phyloP scores from a whole-genome alignment of 2,888 invertebrate species.

The Theretra japonica region DNA sequence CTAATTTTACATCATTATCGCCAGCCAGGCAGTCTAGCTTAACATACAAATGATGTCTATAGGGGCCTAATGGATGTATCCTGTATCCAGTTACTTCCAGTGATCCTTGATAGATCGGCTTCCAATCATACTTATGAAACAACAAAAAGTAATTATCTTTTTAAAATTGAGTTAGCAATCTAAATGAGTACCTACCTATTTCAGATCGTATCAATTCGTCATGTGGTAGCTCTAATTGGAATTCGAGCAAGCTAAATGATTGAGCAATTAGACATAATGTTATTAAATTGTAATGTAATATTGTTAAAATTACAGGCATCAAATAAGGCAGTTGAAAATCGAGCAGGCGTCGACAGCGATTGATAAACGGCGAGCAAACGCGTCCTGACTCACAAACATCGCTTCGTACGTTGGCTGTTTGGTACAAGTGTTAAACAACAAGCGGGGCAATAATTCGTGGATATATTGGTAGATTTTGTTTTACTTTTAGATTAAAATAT shows the following conservation, averaged over 20 bases:
- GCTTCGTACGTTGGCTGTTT: conserved; percentile 53
- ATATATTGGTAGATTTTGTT: too few species aligned
- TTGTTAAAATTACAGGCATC: conserved; percentile 34
- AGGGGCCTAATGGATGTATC: too few species aligned
- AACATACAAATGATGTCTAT: too few species aligned
- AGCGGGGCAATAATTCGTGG: neutral
- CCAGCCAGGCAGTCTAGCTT: too few species aligned
- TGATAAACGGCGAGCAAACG: conserved; percentile 81
- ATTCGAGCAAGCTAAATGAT: neutral
- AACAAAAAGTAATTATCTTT: too few species aligned
- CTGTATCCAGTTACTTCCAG: too few species aligned
- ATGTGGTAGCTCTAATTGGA: neutral
- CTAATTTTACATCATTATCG: too few species aligned
- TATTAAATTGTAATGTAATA: conserved; percentile 14
- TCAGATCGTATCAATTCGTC: neutral
- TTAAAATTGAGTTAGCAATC: too few species aligned
- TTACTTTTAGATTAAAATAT: too few species aligned
- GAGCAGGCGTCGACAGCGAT: conserved; percentile 74
- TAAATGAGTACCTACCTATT: too few species aligned
- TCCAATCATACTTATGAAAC: too few species aligned
- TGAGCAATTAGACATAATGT: neutral
- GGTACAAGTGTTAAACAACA: conserved; percentile 44
- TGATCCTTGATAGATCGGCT: too few species aligned
- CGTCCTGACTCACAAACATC: conserved; percentile 77
- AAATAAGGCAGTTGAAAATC: conserved; percentile 60